Evolutionary conservation across 1,140 invertebrate genomes (phyloP).

Genomic region (Geopemphigus sp.): DNA sequence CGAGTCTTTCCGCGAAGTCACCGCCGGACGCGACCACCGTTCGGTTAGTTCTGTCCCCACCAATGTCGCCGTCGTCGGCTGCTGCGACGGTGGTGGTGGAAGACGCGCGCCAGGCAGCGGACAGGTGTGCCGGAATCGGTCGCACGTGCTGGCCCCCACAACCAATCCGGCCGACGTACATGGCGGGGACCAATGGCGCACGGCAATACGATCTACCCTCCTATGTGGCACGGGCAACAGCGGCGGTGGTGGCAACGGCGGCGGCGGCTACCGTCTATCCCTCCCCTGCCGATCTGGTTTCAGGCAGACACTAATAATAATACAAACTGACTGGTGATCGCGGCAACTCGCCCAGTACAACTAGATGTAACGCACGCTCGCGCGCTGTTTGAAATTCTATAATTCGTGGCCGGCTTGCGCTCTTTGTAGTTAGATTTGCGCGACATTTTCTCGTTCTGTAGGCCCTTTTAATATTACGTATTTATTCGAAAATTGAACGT

Average conservation of each 20-base stretch:
- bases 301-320: not conserved
- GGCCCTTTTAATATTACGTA: too few relatives aligned
- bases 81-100: not conserved
- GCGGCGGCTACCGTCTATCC: not conserved
- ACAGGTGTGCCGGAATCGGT: constrained; percentile 55
- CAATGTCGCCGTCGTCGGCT: not conserved
- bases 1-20: constrained; percentile 37
- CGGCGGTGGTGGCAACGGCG: too few relatives aligned
- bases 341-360: too few relatives aligned
- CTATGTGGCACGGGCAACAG: too few relatives aligned
- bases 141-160: constrained; percentile 55
- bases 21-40: not conserved
- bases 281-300: constrained; percentile 19
- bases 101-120: constrained; percentile 14
- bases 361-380: too few relatives aligned
- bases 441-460: too few relatives aligned
- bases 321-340: too few relatives aligned
- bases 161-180: constrained; percentile 55
- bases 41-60: constrained; percentile 52
- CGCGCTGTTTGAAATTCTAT: too few relatives aligned
- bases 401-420: too few relatives aligned
- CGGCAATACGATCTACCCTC: not conserved
- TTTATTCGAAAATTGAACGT: too few relatives aligned
- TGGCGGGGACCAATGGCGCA: constrained; percentile 31
- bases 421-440: too few relatives aligned